These are phyloP conservation scores for Paraplagusia blochii DNA, from an alignment of 2,113 vertebrate genomes.

Conservation along the genomic window DNA sequence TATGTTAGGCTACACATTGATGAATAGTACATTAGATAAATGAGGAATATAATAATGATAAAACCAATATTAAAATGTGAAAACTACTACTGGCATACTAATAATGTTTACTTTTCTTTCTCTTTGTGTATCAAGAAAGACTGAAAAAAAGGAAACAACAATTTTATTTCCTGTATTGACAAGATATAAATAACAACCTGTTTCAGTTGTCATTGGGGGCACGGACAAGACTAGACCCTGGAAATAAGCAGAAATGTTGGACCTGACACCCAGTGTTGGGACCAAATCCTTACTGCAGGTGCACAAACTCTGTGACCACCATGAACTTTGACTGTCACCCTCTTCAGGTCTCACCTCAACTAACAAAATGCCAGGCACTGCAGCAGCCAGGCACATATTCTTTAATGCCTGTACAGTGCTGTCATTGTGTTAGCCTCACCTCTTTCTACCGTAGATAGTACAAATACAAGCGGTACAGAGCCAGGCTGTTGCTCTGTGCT, in stretches of 20 bases:
- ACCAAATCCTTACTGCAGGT: slow-evolving; percentile 24
- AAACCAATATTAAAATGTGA: too few relatives aligned
- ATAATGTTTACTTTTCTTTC: too few relatives aligned
- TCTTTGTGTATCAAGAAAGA: too few relatives aligned
- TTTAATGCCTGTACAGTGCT: slow-evolving; percentile 32
- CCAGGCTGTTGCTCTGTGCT: slow-evolving; percentile 67
- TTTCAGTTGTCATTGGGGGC: too few relatives aligned
- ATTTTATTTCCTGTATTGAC: too few relatives aligned
- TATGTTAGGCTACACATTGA: too few relatives aligned
- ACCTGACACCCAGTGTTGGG: slow-evolving; percentile 22
- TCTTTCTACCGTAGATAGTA: slow-evolving; percentile 32
- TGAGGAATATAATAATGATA: too few relatives aligned
- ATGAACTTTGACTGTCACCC: slow-evolving; percentile 58
- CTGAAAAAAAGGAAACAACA: too few relatives aligned
- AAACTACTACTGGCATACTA: too few relatives aligned
- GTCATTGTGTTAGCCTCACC: slow-evolving; percentile 38
- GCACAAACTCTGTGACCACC: slow-evolving; percentile 35
- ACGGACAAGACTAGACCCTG: too few relatives aligned
- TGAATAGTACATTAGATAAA: too few relatives aligned
- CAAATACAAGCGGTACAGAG: slow-evolving; percentile 48
- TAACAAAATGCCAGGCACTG: slow-evolving; percentile 32
- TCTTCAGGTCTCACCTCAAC: slow-evolving; percentile 34
- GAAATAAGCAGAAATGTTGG: background rate
- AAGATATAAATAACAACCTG: too few relatives aligned
- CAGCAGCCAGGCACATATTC: slow-evolving; percentile 30